Percentiles rank a stretch among this genome's conserved stretches.
Conservation (phyloP, 2,888 invertebrate genomes). For the Luperina nickerlii region DNA sequence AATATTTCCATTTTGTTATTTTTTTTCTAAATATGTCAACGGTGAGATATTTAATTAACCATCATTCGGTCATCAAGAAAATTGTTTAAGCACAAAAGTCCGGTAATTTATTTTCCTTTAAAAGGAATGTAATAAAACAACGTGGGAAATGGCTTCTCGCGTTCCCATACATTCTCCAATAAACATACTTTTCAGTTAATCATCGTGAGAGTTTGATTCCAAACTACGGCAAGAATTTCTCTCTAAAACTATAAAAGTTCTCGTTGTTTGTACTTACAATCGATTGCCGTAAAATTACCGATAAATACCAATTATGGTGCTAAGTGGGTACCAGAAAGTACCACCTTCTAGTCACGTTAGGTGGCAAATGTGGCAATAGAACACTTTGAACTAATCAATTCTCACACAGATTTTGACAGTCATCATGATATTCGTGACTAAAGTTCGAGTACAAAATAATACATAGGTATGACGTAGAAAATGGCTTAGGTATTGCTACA, state of each 20-base stretch:
- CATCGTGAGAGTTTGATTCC: slow-evolving; percentile 43
- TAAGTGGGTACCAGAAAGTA: slow-evolving; percentile 58
- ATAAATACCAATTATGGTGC: slow-evolving; percentile 56
- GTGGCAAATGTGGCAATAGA: slow-evolving; percentile 49
- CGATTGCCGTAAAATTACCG: slow-evolving; percentile 47
- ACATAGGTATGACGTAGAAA: not conserved
- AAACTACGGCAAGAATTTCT: slow-evolving; percentile 33
- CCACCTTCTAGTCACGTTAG: slow-evolving; percentile 54
- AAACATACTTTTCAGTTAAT: slow-evolving; percentile 33
- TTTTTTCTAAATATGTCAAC: not conserved
- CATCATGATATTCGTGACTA: slow-evolving; percentile 45
- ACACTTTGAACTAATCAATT: slow-evolving; percentile 52
- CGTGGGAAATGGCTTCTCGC: not conserved
- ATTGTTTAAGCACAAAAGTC: not conserved
- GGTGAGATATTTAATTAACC: not conserved
- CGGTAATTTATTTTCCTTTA: not conserved
- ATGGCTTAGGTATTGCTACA: not conserved
- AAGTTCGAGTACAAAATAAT: slow-evolving; percentile 11
- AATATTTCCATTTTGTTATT: not conserved
- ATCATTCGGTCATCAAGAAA: not conserved
- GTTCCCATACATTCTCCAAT: slow-evolving; percentile 27
- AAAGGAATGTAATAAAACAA: slow-evolving; percentile 11
- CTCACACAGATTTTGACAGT: slow-evolving; percentile 48
- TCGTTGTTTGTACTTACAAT: slow-evolving; percentile 41
- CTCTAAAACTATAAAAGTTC: slow-evolving; percentile 23